Base-by-base conservation (phyloP, 2,888 invertebrate species). In the Gandaritis pyraliata region DNA sequence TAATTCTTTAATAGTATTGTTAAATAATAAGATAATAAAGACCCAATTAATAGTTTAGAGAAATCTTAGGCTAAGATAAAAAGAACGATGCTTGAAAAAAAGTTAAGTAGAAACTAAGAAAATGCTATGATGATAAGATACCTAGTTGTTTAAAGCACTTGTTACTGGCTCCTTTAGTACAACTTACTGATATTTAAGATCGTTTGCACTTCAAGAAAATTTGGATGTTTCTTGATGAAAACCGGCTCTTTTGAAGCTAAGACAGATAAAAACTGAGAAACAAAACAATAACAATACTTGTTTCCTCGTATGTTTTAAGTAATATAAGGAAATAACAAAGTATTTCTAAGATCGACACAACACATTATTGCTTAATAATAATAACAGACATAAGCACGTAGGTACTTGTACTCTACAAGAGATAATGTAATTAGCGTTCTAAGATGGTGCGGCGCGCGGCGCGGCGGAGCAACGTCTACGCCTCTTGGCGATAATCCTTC, bases 31-130 rank as follows among this genome's bases (percentile, higher is more conserved):
- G 51, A 58, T 59, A 63, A 57, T 59, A 55, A 63, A 16, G 46
- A 55, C 55, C 56, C 61, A 63, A 63, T 63, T 63, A 63, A 38
- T 63, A 63, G 18, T 56, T 58, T 58, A 63, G 51, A 51, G 46
- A 55, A 51, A 51, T 63, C 43, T 63, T 59, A 63, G 58, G 38
- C n/a, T 63, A 63, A 51, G 62, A 55, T n/a, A 41, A 38, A 47
- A 15, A 13, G 16, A 55, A 60, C 36, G 23, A 30, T 51, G 36
- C 49, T 48, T 58, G 16, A 33, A 46, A 55, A 29, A 38, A 53
- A 15, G 43, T 36, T 53, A 33, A 33, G 33, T 10, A 47, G 15
- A 45, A 50, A 12, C 12, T n/a, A 46, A 46, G 5, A 23, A 46
- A 46, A 5, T 23, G 23, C 23, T 23, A 23, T 5, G 6, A 23